phyloP scores from a whole-genome alignment of 2,113 vertebrate species.

The Notothenia coriiceps region DNA sequence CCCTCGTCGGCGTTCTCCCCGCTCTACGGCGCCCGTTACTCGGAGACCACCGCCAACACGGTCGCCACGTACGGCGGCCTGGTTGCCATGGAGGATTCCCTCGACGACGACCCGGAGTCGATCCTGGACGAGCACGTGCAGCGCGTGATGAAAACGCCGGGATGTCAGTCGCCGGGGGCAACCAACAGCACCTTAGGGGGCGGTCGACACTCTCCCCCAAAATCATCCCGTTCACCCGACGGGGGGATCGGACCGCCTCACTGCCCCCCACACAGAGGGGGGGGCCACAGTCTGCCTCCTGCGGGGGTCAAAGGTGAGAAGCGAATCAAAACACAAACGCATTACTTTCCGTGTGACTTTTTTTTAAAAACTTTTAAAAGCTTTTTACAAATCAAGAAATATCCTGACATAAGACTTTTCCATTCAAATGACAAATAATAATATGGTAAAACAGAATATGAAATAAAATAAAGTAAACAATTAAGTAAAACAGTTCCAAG shows the following conservation, averaged over 20 bases:
- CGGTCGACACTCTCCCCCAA: constrained; percentile 88
- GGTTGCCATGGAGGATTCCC: constrained; percentile 87
- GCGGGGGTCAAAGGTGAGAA: constrained; percentile 76
- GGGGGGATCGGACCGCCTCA: constrained; percentile 78
- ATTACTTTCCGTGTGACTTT: not conserved
- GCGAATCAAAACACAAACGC: not conserved
- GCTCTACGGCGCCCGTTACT: constrained; percentile 89
- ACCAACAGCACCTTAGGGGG: constrained; percentile 80
- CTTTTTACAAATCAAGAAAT: too few species aligned
- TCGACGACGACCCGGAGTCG: constrained; percentile 92
- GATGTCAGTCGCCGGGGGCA: constrained; percentile 93
- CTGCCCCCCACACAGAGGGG: constrained; percentile 76
- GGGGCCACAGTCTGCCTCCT: constrained; percentile 67
- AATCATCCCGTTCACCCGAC: constrained; percentile 90
- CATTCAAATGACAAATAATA: too few species aligned
- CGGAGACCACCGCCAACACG: constrained; percentile 85
- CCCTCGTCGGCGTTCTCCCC: constrained; percentile 80
- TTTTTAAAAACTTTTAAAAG: too few species aligned
- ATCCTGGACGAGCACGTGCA: constrained; percentile 95
- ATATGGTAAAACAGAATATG: too few species aligned
- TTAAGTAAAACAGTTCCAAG: too few species aligned
- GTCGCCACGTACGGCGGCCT: constrained; percentile 82
- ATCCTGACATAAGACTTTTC: too few species aligned
- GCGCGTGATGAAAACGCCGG: constrained; percentile 93
- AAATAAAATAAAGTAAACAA: too few species aligned